Conservation (phyloP, 2,113 vertebrate species). For the Myrmecobius fasciatus region DNA sequence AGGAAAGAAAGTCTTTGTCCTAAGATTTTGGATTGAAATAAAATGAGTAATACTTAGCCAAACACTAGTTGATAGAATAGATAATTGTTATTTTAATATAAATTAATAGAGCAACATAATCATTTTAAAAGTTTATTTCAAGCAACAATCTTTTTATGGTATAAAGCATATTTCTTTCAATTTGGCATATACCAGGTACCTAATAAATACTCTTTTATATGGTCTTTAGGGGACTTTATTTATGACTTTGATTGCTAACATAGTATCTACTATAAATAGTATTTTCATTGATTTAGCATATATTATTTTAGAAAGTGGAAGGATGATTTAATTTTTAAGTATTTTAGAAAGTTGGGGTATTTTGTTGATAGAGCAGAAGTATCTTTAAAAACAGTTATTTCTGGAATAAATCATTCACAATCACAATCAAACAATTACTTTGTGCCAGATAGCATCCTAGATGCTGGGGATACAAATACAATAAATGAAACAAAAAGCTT, state of each 20-base stretch:
- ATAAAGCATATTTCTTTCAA: neutral
- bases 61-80: neutral
- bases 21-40: constrained; percentile 21
- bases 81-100: constrained; percentile 42
- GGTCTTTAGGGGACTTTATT: neutral
- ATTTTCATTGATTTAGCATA: neutral
- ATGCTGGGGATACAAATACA: neutral
- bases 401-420: neutral
- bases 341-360: neutral
- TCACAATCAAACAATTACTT: neutral
- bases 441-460: neutral
- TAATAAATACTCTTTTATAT: constrained; percentile 14
- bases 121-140: constrained; percentile 37
- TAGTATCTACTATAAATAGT: neutral
- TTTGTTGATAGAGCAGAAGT: neutral
- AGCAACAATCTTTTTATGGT: constrained; percentile 29
- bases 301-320: neutral
- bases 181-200: constrained; percentile 10
- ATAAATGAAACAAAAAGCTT: neutral
- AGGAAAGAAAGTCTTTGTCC: constrained; percentile 42
- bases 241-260: neutral
- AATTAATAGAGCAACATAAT: constrained; percentile 41
- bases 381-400: neutral
- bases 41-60: constrained; percentile 34
- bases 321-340: neutral